phyloP scores from a whole-genome alignment of 2,888 invertebrate species.

The Lymantria monacha region DNA sequence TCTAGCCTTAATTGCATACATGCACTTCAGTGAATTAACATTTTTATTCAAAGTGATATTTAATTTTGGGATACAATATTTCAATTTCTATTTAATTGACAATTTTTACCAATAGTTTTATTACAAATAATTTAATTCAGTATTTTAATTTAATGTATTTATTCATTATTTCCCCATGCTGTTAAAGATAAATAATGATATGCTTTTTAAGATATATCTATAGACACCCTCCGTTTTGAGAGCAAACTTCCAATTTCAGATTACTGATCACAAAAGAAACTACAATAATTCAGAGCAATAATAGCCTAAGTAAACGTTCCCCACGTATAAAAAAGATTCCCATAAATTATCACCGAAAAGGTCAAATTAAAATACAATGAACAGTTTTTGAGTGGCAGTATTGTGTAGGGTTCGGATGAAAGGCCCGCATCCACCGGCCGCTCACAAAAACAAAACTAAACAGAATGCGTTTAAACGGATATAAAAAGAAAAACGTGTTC shows the following conservation, averaged over 20 bases:
- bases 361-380: constrained; percentile 83
- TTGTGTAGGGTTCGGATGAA: constrained; percentile 78
- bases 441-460: constrained; percentile 80
- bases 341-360: constrained; percentile 82
- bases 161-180: too few species aligned
- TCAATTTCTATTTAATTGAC: too few species aligned
- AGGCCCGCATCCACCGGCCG: constrained; percentile 72
- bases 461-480: constrained; percentile 80
- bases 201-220: too few species aligned
- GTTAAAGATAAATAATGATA: too few species aligned
- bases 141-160: too few species aligned
- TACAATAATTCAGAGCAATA: constrained; percentile 70
- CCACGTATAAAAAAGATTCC: constrained; percentile 60
- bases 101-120: too few species aligned
- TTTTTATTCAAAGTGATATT: too few species aligned
- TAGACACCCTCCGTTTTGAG: too few species aligned
- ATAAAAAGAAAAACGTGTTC: constrained; percentile 80
- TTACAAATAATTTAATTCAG: too few species aligned
- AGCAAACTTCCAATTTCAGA: constrained; percentile 4
- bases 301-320: constrained; percentile 77
- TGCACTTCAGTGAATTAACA: too few species aligned
- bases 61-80: too few species aligned
- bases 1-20: too few species aligned
- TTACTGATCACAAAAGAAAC: constrained; percentile 65
- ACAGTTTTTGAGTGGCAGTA: constrained; percentile 81